These are phyloP conservation scores for Catalaphyllia jardinei DNA, from an alignment of 64 coral and sea anemone genomes.

Conservation along the genomic window DNA sequence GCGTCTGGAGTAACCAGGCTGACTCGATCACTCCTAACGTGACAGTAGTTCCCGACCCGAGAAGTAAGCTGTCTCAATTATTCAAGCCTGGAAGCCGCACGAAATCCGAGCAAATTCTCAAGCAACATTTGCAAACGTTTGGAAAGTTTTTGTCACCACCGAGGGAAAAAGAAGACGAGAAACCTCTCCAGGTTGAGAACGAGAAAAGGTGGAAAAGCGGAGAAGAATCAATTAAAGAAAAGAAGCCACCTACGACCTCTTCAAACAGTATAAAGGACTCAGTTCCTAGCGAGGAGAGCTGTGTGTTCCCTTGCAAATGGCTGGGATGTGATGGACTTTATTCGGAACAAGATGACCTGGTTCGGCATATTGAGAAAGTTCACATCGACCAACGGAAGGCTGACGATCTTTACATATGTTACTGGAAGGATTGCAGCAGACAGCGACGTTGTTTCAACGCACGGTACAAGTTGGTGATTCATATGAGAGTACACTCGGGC, in stretches of 20 bases:
- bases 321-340: slow-evolving; percentile 76
- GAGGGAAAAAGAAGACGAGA: slow-evolving; percentile 32
- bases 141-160: slow-evolving; percentile 41
- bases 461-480: slow-evolving; percentile 95
- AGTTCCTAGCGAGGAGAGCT: slow-evolving; percentile 46
- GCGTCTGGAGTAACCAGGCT: slow-evolving; percentile 50
- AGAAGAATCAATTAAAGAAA: slow-evolving; percentile 32
- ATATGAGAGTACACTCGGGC: slow-evolving; percentile 97
- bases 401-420: slow-evolving; percentile 97
- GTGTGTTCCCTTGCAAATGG: slow-evolving; percentile 82
- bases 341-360: slow-evolving; percentile 93
- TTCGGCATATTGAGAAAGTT: slow-evolving; percentile 98
- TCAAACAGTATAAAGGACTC: slow-evolving; percentile 63
- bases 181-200: not conserved
- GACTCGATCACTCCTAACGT: slow-evolving; percentile 54
- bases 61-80: slow-evolving; percentile 34
- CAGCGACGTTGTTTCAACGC: slow-evolving; percentile 93
- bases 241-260: not conserved
- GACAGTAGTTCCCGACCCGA: slow-evolving; percentile 53
- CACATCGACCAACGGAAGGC: slow-evolving; percentile 99
- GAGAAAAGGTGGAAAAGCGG: slow-evolving; percentile 32
- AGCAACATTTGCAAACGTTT: slow-evolving; percentile 63
- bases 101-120: slow-evolving; percentile 70
- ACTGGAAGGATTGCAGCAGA: slow-evolving; percentile 89
- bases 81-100: slow-evolving; percentile 54